Evolutionary conservation across 2,888 invertebrate genomes (phyloP), one percentile per base, ranked within the genome.

Genomic region (Lycocerus yunnanus): DNA sequence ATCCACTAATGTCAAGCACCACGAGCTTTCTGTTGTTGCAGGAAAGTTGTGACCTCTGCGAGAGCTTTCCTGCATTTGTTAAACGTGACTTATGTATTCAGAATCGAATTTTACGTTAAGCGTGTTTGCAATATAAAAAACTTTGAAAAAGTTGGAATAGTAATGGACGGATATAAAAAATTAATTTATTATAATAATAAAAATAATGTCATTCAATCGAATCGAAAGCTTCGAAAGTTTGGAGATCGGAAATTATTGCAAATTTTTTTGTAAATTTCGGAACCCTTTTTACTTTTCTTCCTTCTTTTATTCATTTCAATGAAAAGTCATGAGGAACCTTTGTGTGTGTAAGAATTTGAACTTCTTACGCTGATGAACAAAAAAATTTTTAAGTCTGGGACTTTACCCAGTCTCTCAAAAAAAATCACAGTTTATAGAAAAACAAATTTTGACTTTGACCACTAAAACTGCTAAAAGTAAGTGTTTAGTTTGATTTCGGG

Each of bases 41-140:
- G 69, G 58, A 66, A 71, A 66, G 58, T 59, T 66, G 71, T 66
- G 71, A 63, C 58, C 71, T 71, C 21, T n/a, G 58, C 66, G 21
- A 71, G 65, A 59, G 71, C 71, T 66, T 66, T 21, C 5, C 71
- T 66, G 58, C 71, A 71, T 71, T 71, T 71, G 71, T 71, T 71
- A 71, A 66, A 65, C 18, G 71, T 71, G 71, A 71, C 58, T 65
- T 71, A 71, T 71, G 65, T 63, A 71, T 71, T 71, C 66, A 18
- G 66, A 71, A 71, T 58, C 59, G 71, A 71, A 66, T 71, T 71
- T 71, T 71, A 65, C 66, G 66, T 71, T 16, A 65, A 43, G 43
- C 43, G 43, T 43, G 43, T 43, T 43, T 43, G 43, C 43, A 43
- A 43, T 43, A 43, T 43, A 43, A 43, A 43, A 43, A 43, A n/a